Base-by-base conservation (phyloP, 2,888 invertebrate genomes). In the Pediacus dermestoides region DNA sequence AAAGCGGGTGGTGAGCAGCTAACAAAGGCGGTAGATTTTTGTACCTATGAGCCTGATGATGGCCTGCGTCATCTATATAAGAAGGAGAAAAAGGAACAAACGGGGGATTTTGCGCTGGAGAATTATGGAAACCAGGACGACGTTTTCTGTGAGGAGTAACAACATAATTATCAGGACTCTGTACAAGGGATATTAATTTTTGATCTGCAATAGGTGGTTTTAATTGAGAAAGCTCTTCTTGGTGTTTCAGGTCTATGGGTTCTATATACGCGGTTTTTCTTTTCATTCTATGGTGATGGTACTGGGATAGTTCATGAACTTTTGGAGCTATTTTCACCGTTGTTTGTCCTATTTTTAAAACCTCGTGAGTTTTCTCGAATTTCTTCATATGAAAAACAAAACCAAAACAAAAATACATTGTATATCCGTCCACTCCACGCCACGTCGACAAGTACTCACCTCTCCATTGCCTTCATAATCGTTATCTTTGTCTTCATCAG, bases 131-230 rank as follows among this genome's bases (percentile, higher is more conserved):
- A 33, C 89, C 89, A 1, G 88, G 88, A 63, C 88, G 74, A 64
- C 89, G 75, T 71, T 89, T 90, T 55, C 89, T 74, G 71, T 89
- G 88, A 7, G 89, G 89, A 16, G 88, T 89, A 12, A 90, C 89
- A 25, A 89, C 88, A 61, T 88, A 89, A 66, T 87, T 87, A 32
- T 78, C 77, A 0, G 87, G 85, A 39, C 85, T 82, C 60, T 82
- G 83, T 32, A 82, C 82, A 30, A 85, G 73, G 35, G 80, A 77
- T 67, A 81, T 77, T 37, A 83, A 68, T 52, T 84, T 82, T 55
- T 78, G 80, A 48, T 85, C 85, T 8, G 61, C 63, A 34, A 67
- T 64, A 9, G 83, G 81, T 21, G 82, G 77, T 60, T 80, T 79
- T 10, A 79, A 68, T 55, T 79, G 77, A 18, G 78, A 76, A 53